Evolutionary conservation across 2,888 invertebrate genomes (phyloP).

Genomic region (Amphipoea lucens): DNA sequence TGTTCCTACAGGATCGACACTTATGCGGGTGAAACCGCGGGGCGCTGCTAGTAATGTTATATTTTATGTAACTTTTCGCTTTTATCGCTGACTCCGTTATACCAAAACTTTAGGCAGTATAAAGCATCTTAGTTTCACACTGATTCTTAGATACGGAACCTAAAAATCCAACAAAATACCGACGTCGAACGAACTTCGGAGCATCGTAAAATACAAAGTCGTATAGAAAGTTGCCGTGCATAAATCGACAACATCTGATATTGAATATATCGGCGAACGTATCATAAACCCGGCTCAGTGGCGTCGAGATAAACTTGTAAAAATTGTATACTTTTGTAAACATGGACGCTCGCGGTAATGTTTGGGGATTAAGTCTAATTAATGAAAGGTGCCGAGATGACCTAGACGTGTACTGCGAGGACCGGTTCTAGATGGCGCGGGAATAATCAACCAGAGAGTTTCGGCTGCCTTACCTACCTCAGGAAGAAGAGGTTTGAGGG

Average conservation of each 20-base stretch:
- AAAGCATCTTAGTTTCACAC: neutral
- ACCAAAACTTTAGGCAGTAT: slow-evolving; percentile 16
- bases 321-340: slow-evolving; percentile 59
- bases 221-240: slow-evolving; percentile 64
- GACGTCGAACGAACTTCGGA: slow-evolving; percentile 47
- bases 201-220: slow-evolving; percentile 69
- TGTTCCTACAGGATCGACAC: no score
- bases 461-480: accelerated
- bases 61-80: neutral
- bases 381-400: neutral
- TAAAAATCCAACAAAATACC: slow-evolving; percentile 39
- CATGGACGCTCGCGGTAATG: slow-evolving; percentile 35
- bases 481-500: neutral
- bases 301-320: slow-evolving; percentile 64
- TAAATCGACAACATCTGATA: slow-evolving; percentile 70
- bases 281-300: slow-evolving; percentile 67
- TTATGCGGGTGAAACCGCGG: no score
- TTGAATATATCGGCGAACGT: slow-evolving; percentile 69
- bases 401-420: neutral
- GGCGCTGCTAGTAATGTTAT: neutral
- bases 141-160: neutral
- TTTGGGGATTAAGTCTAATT: slow-evolving; percentile 9
- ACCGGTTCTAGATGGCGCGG: neutral
- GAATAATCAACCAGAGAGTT: neutral
- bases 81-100: neutral